Evolutionary conservation across 2,888 invertebrate species (phyloP).

Genomic region (Lucinisca nassula): DNA sequence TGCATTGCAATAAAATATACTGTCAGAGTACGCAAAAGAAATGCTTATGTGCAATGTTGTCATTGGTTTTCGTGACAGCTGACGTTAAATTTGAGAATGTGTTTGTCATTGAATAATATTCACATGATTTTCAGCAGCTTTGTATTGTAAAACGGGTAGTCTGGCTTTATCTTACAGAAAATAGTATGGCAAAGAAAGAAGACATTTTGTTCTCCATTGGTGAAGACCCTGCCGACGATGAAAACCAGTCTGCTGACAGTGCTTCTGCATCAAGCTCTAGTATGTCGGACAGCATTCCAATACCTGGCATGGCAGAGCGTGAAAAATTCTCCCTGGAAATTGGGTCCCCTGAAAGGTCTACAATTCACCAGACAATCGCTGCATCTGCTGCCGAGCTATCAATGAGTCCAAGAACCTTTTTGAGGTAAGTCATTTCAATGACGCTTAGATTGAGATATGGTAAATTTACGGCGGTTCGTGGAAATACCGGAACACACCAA

Average conservation of each 20-base stretch:
- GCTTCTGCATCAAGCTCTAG: not conserved
- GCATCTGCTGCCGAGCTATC: slow-evolving; percentile 48
- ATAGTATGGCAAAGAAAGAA: not conserved
- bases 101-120: too few species aligned
- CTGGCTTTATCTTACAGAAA: not conserved
- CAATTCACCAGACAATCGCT: not conserved
- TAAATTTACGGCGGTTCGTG: too few species aligned
- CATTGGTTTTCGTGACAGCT: too few species aligned
- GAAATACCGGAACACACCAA: too few species aligned
- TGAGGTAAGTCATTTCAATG: slow-evolving; percentile 62
- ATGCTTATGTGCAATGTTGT: too few species aligned
- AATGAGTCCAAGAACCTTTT: slow-evolving; percentile 66
- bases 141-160: too few species aligned
- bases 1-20: too few species aligned
- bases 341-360: not conserved
- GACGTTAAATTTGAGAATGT: too few species aligned
- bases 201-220: not conserved
- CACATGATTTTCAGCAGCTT: too few species aligned
- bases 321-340: not conserved
- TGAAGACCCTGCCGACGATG: not conserved
- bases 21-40: too few species aligned
- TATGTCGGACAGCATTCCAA: slow-evolving; percentile 13
- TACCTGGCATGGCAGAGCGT: not conserved
- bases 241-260: not conserved
- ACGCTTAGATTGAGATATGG: too few species aligned